Conservation (phyloP, 1,140 invertebrate species). For the Heliothis virescens region DNA sequence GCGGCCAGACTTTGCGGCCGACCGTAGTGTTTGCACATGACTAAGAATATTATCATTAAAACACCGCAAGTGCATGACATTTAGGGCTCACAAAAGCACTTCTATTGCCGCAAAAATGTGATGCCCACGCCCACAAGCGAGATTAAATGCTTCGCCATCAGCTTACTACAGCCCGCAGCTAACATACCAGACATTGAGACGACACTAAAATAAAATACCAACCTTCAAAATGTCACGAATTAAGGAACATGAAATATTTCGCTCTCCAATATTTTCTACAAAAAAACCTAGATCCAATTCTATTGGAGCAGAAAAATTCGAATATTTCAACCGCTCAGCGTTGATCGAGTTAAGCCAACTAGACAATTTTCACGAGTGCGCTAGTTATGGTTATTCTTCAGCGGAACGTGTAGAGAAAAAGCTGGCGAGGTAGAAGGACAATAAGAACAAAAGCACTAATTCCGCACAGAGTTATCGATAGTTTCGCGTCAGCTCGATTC, state of each 20-base stretch:
- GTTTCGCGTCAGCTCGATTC: constrained; percentile 73
- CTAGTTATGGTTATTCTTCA: constrained; percentile 61
- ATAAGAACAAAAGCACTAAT: constrained; percentile 74
- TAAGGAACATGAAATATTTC: constrained; percentile 5
- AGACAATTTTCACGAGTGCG: constrained; percentile 58
- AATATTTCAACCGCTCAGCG: constrained; percentile 60
- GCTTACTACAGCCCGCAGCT: constrained; percentile 68
- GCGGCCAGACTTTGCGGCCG: background rate
- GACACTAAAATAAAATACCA: constrained; percentile 67
- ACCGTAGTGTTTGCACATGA: constrained; percentile 8
- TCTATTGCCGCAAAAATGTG: constrained; percentile 68
- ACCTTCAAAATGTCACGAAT: constrained; percentile 42
- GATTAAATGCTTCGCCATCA: constrained; percentile 65
- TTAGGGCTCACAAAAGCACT: constrained; percentile 13
- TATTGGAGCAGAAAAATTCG: constrained; percentile 42
- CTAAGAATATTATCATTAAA: constrained; percentile 26
- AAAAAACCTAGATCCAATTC: constrained; percentile 19
- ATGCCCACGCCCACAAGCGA: constrained; percentile 67
- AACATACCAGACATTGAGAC: constrained; percentile 71
- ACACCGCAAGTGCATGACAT: background rate
- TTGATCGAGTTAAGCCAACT: constrained; percentile 64
- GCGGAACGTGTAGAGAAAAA: constrained; percentile 50
- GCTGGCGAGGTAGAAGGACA: constrained; percentile 42
- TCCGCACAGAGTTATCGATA: constrained; percentile 74
- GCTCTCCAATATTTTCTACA: background rate